phyloP scores from a whole-genome alignment of 2,888 invertebrate genomes.

The Congeria kusceri region DNA sequence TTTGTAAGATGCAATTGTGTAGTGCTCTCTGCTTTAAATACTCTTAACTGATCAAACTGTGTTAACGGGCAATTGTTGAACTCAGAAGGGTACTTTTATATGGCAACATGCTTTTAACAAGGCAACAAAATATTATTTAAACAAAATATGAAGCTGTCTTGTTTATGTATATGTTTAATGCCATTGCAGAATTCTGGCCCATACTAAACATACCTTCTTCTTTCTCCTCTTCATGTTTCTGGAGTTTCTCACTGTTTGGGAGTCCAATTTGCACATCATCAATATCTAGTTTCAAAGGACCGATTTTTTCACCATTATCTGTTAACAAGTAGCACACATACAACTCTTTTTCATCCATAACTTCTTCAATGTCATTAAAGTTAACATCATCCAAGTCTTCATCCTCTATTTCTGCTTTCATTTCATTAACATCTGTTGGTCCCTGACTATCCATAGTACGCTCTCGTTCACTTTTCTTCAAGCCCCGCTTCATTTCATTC shows the following conservation, averaged over 20 bases:
- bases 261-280: conserved; percentile 73
- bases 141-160: too few relatives aligned
- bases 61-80: too few relatives aligned
- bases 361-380: conserved; percentile 67
- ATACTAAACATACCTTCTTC: not conserved
- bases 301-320: conserved; percentile 77
- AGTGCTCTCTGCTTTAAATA: too few relatives aligned
- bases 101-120: too few relatives aligned
- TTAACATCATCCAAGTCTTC: conserved; percentile 63
- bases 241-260: conserved; percentile 48
- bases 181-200: not conserved
- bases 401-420: conserved; percentile 26
- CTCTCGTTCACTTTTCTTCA: conserved; percentile 19
- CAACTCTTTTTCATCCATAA: conserved; percentile 69
- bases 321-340: conserved; percentile 80
- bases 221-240: conserved; percentile 15
- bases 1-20: too few relatives aligned
- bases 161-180: not conserved
- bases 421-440: conserved; percentile 43
- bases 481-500: conserved; percentile 4
- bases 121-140: too few relatives aligned
- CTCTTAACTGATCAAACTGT: too few relatives aligned
- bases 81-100: too few relatives aligned
- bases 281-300: conserved; percentile 79
- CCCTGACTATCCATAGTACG: conserved; percentile 63